Percentiles rank a stretch among this genome's conserved stretches.
phyloP scores from a whole-genome alignment of 2,113 vertebrate species.

The Brachypodius melanocephalos region DNA sequence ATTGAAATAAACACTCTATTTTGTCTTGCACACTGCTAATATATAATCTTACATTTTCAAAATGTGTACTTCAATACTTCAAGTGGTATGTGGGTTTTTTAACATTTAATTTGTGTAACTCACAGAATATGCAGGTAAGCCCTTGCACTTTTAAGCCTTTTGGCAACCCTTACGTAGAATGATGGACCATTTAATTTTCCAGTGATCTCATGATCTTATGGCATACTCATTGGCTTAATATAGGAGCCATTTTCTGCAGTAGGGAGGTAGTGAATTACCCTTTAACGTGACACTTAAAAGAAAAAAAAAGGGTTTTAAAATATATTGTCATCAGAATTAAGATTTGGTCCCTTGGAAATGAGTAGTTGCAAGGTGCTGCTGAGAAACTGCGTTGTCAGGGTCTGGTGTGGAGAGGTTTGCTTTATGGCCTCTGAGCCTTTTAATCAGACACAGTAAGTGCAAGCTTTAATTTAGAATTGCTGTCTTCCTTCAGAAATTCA shows the following conservation, averaged over 20 bases:
- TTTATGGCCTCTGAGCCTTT: background rate
- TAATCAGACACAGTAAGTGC: background rate
- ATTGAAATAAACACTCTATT: background rate
- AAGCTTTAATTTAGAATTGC: slow-evolving; percentile 31
- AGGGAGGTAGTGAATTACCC: background rate
- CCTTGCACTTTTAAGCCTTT: background rate
- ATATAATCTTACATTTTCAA: background rate
- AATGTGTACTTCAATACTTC: background rate
- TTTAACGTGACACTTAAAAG: background rate
- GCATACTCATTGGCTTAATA: background rate
- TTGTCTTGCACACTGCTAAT: background rate
- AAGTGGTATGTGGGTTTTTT: background rate
- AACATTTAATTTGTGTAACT: background rate
- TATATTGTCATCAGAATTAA: background rate
- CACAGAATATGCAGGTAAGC: background rate
- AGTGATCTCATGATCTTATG: background rate
- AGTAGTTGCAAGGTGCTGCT: background rate
- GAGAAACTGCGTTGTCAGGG: background rate
- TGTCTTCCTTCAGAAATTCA: background rate
- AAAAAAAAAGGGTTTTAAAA: background rate
- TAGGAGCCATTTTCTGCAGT: background rate
- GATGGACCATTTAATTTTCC: background rate
- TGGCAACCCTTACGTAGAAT: background rate
- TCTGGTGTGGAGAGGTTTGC: background rate
- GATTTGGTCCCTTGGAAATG: background rate